Evolutionary conservation across 2,797 vertebrate genomes (phyloP), one percentile per base, ranked within the genome.

Genomic region (Hemitrygon akajei): DNA sequence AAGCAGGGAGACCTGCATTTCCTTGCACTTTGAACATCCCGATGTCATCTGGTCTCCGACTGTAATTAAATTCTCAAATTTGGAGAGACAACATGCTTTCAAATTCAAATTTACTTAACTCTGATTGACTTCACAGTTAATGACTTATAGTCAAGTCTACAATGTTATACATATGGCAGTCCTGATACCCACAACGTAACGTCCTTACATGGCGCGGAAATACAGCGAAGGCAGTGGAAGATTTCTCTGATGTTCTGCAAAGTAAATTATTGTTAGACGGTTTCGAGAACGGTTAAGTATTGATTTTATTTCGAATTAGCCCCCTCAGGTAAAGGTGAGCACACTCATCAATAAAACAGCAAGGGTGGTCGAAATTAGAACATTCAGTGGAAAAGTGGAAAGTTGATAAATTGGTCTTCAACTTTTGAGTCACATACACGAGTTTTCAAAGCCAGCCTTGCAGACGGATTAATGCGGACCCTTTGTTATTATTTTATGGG

Each of bases 401-500:
- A 93, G 91, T 93, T 93, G 91, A 93, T 93, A 47, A 93, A 93
- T 93, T 76, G 40, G 91, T 76, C 91, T 93, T 93, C 91, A 93
- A 93, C 91, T 93, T 93, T 93, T 93, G 73, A 93, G 91, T 75
- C 95, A 94, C 95, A 96, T 95, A 95, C 95, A 95, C 94, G 94
- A 94, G 94, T 95, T 96, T 94, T 7, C 95, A 93, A 93, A 93
- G 91, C 91, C 63, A 92, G 87, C 93, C 94, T 93, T 66, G 94
- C 94, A 95, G 97, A 97, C 97, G 97, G 96, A 96, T 97, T 97
- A 97, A 97, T 98, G 97, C 97, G 96, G 96, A 96, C 97, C 97
- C 98, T 98, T 97, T 96, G 97, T 97, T 98, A 97, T 98, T 97
- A 98, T 97, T 99, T 99, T 98, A 99, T 99, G 98, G 98, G 97